Evolutionary conservation across 2,113 vertebrate species (phyloP), one percentile per base, ranked within the genome.

Genomic region (Vulpes ferrilata): DNA sequence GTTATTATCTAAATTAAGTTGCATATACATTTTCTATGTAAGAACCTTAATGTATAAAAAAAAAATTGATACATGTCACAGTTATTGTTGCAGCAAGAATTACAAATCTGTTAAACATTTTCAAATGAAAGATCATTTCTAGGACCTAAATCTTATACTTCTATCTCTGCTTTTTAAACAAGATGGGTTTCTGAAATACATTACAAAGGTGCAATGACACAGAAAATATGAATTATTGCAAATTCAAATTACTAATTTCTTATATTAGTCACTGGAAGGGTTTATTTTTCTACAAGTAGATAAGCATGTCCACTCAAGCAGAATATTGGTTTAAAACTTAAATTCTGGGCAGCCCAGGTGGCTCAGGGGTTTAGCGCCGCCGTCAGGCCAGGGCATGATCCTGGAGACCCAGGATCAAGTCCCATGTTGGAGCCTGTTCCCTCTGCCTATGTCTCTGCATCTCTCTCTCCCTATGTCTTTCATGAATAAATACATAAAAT

Each of bases 311-410:
- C n/a, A 84, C n/a, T 71, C 62, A 89, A 74, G 13, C 51, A 67
- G 22, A 76, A 16, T 71, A 83, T 60, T 91, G 48, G 5, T 6
- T 92, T 83, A 83, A 92, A 90, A 71, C 51, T 27, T 96, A 88
- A 59, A 43, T 87, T 88, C 20, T 13, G 20, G 43, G 7, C 43
- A 6, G 43, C 43, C 43, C 43, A 43, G 43, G 43, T 43, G 43
- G 43, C 43, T 43, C 43, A 43, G 43, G 43, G 43, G 43, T 43
- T 43, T 43, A 43, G 43, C 7, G 43, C 43, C 43, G 6, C 43
- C 43, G 6, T 43, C 43, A 43, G 43, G 43, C 43, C 43, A 43
- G 43, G 43, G 43, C 43, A 43, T 7, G 7, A 43, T 43, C 43
- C 43, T 43, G 43, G 43, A 43, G 43, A 43, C 43, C 7, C 43